Evolutionary conservation across 2,888 invertebrate genomes (phyloP).

Genomic region (Eupeodes luniger): DNA sequence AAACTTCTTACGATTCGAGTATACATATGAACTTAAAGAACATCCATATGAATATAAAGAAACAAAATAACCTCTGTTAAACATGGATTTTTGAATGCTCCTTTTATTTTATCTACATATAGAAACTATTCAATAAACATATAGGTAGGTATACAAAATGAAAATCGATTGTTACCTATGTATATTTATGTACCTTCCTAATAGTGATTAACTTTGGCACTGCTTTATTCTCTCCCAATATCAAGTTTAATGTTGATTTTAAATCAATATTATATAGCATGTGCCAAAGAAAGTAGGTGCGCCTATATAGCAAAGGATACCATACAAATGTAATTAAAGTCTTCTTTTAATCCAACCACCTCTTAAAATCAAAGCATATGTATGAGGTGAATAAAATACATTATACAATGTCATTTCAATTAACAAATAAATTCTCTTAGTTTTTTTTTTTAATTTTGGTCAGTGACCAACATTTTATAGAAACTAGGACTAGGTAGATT

Average conservation of each 20-base stretch:
- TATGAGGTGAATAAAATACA: conserved; percentile 9
- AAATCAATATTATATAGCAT: conserved; percentile 9
- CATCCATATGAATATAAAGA: no score
- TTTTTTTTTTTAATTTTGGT: neutral
- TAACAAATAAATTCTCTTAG: conserved; percentile 34
- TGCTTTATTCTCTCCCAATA: neutral
- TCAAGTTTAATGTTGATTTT: conserved; percentile 26
- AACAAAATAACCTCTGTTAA: no score
- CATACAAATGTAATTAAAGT: conserved; percentile 52
- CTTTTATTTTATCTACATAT: no score
- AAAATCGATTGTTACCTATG: neutral
- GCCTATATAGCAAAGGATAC: conserved; percentile 15
- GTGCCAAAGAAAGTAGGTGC: neutral
- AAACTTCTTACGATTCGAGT: no score
- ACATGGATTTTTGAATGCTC: no score
- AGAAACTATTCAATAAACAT: no score
- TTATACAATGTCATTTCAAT: conserved; percentile 4
- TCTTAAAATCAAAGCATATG: conserved; percentile 33
- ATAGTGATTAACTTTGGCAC: neutral
- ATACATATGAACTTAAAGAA: no score
- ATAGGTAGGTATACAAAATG: neutral
- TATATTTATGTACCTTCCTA: no score
- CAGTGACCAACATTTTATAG: conserved; percentile 24
- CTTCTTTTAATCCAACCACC: conserved; percentile 2
- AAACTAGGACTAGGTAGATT: neutral